A percentile compares a stretch with the other conserved stretches of the same genome.
These are phyloP conservation scores for Rhagium mordax DNA, from an alignment of 2,888 invertebrate species.

Conservation along the genomic window DNA sequence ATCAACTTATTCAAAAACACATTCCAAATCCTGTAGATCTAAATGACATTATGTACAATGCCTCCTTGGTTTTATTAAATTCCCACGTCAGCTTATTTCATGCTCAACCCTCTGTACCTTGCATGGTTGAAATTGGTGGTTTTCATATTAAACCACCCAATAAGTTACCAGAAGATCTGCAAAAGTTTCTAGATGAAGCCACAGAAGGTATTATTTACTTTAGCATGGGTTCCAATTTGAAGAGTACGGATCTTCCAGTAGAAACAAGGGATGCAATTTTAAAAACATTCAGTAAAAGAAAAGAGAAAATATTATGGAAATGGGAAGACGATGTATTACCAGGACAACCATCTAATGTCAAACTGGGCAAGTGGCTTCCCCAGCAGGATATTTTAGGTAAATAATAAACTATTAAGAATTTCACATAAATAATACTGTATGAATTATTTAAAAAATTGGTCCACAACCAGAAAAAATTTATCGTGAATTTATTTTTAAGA, in stretches of 20 bases:
- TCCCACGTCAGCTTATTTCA: conserved; percentile 71
- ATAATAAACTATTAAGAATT: too few species aligned
- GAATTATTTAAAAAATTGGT: too few species aligned
- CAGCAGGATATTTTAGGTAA: conserved; percentile 5
- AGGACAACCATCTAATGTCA: background rate
- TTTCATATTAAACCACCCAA: conserved; percentile 66
- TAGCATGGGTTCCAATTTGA: conserved; percentile 76
- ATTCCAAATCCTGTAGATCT: conserved; percentile 52
- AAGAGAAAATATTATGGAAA: conserved; percentile 72
- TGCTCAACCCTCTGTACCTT: conserved; percentile 72
- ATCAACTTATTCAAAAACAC: too few species aligned
- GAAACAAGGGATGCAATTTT: conserved; percentile 72
- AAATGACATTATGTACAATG: conserved; percentile 55
- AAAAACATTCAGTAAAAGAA: conserved; percentile 74
- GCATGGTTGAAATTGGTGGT: conserved; percentile 75
- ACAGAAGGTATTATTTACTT: conserved; percentile 74
- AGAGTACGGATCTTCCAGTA: conserved; percentile 72
- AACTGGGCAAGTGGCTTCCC: background rate
- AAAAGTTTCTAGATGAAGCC: conserved; percentile 72
- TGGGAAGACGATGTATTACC: conserved; percentile 68
- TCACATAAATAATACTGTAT: too few species aligned
- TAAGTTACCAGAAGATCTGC: conserved; percentile 68
- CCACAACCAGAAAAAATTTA: too few species aligned
- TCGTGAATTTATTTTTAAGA: too few species aligned
- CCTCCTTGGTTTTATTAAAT: conserved; percentile 60